A percentile compares a stretch with the other conserved stretches of the same genome.
Evolutionary conservation across 2,797 vertebrate genomes (phyloP).

Genomic region (Pangasius krempfi): DNA sequence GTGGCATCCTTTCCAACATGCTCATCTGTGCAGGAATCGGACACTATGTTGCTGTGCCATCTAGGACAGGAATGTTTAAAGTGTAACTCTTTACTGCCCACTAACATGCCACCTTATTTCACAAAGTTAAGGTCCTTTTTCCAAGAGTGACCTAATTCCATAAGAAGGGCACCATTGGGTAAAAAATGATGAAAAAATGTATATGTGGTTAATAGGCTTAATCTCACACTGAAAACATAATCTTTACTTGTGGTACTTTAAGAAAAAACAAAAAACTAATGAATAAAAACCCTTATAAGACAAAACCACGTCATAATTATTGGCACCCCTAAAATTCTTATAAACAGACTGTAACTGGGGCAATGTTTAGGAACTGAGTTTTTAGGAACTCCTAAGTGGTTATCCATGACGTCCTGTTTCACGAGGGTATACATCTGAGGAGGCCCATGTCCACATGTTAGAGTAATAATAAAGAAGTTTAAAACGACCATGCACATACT

Average conservation of each 20-base stretch:
- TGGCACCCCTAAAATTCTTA: background rate
- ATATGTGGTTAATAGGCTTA: background rate
- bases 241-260: background rate
- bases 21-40: slow-evolving; percentile 70
- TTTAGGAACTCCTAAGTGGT: background rate
- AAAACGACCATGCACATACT: background rate
- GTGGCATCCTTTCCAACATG: slow-evolving; percentile 76
- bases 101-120: background rate
- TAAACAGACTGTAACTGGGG: background rate
- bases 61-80: background rate
- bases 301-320: background rate
- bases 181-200: background rate
- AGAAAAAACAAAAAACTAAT: background rate
- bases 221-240: background rate
- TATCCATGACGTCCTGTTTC: background rate
- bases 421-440: background rate
- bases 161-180: background rate
- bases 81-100: background rate
- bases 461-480: background rate
- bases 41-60: slow-evolving; percentile 16
- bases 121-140: background rate
- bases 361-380: background rate
- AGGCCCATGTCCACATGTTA: background rate
- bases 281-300: background rate
- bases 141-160: background rate